These are phyloP conservation scores for Diplolepis rosae DNA, from an alignment of 2,888 invertebrate genomes.

Conservation along the genomic window DNA sequence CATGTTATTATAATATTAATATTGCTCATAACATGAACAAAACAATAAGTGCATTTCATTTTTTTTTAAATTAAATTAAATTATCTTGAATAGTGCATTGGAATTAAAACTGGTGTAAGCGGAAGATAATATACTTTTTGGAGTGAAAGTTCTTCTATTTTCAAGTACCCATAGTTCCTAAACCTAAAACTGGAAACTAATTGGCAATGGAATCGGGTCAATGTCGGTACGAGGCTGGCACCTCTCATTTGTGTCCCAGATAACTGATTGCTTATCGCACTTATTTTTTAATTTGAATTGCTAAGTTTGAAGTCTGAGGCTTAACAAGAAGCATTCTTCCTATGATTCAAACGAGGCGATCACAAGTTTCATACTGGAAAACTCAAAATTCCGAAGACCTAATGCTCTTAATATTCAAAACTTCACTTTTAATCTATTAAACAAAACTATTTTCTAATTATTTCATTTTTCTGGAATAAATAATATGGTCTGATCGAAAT, in stretches of 20 bases:
- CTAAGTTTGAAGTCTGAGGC: constrained; percentile 24
- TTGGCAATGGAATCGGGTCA: constrained; percentile 68
- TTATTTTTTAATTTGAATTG: constrained; percentile 37
- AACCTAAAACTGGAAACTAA: constrained; percentile 52
- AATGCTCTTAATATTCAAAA: no score
- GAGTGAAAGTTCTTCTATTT: constrained; percentile 9
- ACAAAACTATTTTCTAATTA: no score
- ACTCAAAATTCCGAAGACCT: no score
- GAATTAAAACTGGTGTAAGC: not conserved
- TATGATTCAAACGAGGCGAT: not conserved
- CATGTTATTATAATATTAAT: no score
- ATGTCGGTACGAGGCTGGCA: constrained; percentile 55
- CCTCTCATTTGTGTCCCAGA: constrained; percentile 43
- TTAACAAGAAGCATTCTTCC: not conserved
- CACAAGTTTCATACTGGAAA: no score
- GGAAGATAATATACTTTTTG: not conserved
- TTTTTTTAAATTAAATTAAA: no score
- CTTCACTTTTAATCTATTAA: no score
- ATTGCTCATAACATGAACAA: no score
- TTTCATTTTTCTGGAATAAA: no score
- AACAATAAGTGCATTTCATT: no score
- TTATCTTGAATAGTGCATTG: not conserved
- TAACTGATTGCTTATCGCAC: constrained; percentile 46
- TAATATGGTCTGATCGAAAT: no score
- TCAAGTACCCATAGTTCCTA: constrained; percentile 8